A percentile compares a stretch with the other conserved stretches of the same genome.
Evolutionary conservation across 1,140 invertebrate genomes (phyloP).

Genomic region (Mycetomoellerius zeteki): DNA sequence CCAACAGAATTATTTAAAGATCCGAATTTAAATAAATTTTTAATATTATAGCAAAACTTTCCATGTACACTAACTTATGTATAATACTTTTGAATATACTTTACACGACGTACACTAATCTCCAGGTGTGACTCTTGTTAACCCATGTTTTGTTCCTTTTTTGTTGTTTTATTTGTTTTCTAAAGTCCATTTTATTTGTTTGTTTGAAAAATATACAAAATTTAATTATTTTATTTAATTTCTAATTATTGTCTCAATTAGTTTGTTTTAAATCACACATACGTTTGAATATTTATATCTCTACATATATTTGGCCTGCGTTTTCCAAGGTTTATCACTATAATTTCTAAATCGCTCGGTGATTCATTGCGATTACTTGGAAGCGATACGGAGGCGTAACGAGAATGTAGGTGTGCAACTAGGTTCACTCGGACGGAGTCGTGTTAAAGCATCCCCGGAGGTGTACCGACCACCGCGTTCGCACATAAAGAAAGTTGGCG

Average conservation of each 20-base stretch:
- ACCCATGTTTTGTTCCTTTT: too few species aligned
- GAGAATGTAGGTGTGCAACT: background rate
- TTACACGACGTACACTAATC: too few species aligned
- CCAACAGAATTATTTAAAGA: too few species aligned
- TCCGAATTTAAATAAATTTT: too few species aligned
- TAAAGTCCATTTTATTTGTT: too few species aligned
- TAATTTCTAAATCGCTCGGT: background rate
- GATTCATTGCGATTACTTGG: background rate
- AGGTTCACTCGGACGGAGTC: background rate
- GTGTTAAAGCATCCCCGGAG: constrained; percentile 42
- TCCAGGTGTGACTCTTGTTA: too few species aligned
- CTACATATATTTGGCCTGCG: background rate
- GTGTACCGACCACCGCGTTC: background rate
- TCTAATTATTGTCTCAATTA: background rate
- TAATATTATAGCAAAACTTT: too few species aligned
- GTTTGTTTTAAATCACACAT: background rate
- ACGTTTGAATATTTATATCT: background rate
- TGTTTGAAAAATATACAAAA: background rate
- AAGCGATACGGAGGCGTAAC: background rate
- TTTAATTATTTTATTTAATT: constrained; percentile 31
- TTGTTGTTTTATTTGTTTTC: too few species aligned
- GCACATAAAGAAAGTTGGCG: constrained; percentile 68
- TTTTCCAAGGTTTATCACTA: background rate
- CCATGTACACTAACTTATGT: background rate
- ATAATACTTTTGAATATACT: too few species aligned